Base-by-base conservation (phyloP, 2,113 vertebrate species). In the Rhegmatorhina hoffmannsi region DNA sequence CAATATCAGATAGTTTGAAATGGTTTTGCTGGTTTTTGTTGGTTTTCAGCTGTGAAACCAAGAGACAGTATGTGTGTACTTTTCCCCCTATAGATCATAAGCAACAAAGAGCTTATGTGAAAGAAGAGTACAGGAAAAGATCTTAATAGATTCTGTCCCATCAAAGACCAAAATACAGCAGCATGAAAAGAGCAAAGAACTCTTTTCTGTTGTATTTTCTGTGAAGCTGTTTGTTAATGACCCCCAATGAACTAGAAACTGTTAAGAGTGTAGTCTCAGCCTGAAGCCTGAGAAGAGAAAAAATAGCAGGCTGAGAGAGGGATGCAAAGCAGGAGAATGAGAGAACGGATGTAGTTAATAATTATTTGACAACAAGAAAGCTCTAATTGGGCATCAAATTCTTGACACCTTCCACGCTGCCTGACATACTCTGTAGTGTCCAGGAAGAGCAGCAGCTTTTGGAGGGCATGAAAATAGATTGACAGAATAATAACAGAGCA, bases 201-300 rank as follows among this genome's bases (percentile, higher is more conserved):
- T 90, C 72, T 38, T 38, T 38, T 38, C 38, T 38, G 38, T 38
- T 80, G 87, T 91, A 29, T 15, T 33, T 80, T 73, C 70, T 95
- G 90, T 88, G 79, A 92, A 95, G 76, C 80, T 92, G 50, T 90
- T 94, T 94, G 84, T 55, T 92, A 90, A 95, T 85, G 82, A 86
- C 90, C 93, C 90, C 28, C 82, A 83, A 70, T 84, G 82, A 91
- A 86, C 75, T 94, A 84, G 90, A 93, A 90, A 75, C 88, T 86
- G 72, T 66, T 86, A 74, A 68, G 38, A 76, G 62, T 3, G 0
- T 43, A 74, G 68, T 43, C 43, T 47, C 75, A 86, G 72, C 63
- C 81, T 90, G 84, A 91, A 91, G 47, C n/a, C 55, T 31, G 68
- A 74, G 44, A 80, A 26, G 29, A 76, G 14, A 21, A 86, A 69